Base-by-base conservation (phyloP, 2,797 vertebrate species). In the Stomatorhinus walkeri region DNA sequence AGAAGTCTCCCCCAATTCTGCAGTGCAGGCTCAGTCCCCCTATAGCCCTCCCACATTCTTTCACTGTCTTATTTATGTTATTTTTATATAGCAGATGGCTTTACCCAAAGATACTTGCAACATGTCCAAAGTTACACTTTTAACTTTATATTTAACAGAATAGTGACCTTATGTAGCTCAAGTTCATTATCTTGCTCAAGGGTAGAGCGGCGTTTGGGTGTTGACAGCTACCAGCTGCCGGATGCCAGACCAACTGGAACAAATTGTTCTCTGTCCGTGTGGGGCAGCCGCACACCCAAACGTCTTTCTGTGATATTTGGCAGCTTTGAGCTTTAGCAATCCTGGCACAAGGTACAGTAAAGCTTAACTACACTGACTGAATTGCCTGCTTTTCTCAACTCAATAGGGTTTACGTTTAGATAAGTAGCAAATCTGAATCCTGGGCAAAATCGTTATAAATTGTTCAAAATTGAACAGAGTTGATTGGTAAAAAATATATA, bases 251-350 rank as follows among this genome's bases (percentile, higher is more conserved):
- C 16, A 59, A 61, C 24, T 84, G 79, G 87, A 85, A 83, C 24
- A 90, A 64, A 89, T 87, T 87, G 85, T 89, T 81, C 89, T 88
- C n/a, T 1, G 81, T 14, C 81, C n/a, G 4, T 9, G 46, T 22
- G 3, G 22, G 9, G 10, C 48, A 24, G 81, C 7, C 12, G 10
- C 10, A 51, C 10, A 28, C n/a, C 22, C 24, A 85, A 51, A 14
- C 81, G 46, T 14, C 22, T 28, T 48, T 85, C 49, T 83, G 36
- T 85, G 24, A 85, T 49, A 28, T 46, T 85, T 85, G n/a, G 1
- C 19, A 48, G 40, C 46, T 8, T 51, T 85, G n/a, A 49, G 81
- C 46, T 85, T 51, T 24, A 51, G 24, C 10, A 49, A 28, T 6
- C 48, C 48, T 51, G 48, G 3, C 81, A 0, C 48, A 85, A 85